Conservation (phyloP, 2,888 invertebrate genomes). For the Rhagonycha lutea region DNA sequence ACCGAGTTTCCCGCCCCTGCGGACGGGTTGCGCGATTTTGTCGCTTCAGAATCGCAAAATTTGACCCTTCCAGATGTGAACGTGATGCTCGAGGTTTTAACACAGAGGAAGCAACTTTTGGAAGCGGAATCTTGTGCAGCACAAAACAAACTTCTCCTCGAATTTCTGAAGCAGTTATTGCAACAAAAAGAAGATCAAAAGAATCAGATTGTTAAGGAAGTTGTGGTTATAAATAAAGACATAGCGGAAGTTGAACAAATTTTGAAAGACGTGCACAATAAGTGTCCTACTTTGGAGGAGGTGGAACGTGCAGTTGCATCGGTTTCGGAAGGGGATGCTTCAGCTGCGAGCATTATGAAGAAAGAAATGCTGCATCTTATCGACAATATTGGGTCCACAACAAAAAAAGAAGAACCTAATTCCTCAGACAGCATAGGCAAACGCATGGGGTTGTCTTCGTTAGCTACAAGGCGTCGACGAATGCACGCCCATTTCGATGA, state of each 20-base stretch:
- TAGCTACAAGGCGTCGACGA: conserved; percentile 72
- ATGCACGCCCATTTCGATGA: conserved; percentile 89
- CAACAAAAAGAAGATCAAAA: conserved; percentile 72
- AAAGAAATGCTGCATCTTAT: conserved; percentile 62
- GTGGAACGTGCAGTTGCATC: conserved; percentile 55
- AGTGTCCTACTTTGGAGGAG: conserved; percentile 63
- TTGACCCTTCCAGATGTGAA: conserved; percentile 80
- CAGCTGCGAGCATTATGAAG: conserved; percentile 59
- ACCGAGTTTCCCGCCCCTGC: conserved; percentile 53
- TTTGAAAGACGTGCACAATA: conserved; percentile 61
- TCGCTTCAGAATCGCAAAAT: conserved; percentile 71
- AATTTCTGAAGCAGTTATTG: conserved; percentile 79
- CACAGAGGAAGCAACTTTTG: conserved; percentile 76
- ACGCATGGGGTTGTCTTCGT: conserved; percentile 53
- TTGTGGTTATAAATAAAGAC: conserved; percentile 75
- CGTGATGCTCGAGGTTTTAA: conserved; percentile 77
- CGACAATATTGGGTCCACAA: conserved; percentile 60
- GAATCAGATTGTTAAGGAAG: conserved; percentile 70
- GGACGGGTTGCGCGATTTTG: conserved; percentile 65
- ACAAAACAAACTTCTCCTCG: conserved; percentile 80
- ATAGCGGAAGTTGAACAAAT: conserved; percentile 72
- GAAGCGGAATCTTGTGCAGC: conserved; percentile 81
- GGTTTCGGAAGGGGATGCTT: conserved; percentile 53
- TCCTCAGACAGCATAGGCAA: conserved; percentile 38
- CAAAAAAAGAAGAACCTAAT: conserved; percentile 42